Evolutionary conservation across 2,888 invertebrate genomes (phyloP).

Genomic region (Stegophylla sp.): DNA sequence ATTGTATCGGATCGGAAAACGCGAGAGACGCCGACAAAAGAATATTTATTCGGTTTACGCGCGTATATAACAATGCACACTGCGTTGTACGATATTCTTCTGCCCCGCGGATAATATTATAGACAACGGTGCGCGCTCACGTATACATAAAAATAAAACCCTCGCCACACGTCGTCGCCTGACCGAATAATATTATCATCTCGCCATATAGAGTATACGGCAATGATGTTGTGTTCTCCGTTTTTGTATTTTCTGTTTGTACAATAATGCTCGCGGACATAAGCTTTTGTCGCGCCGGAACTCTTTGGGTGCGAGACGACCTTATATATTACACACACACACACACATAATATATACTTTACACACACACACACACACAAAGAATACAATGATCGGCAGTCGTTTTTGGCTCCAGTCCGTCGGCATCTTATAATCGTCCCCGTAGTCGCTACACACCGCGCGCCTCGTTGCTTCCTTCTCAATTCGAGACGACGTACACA

Average conservation of each 20-base stretch:
- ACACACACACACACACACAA: background rate
- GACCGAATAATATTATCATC: background rate
- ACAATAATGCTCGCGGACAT: background rate
- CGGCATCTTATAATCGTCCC: constrained; percentile 26
- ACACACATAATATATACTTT: background rate
- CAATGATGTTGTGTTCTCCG: too few species aligned
- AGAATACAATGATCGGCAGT: background rate
- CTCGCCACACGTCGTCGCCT: background rate
- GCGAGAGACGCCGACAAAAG: background rate
- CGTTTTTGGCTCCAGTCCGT: constrained; percentile 54
- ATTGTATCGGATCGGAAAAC: background rate
- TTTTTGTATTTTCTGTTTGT: too few species aligned
- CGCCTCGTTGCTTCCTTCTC: background rate
- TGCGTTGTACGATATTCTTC: background rate
- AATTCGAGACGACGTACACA: background rate
- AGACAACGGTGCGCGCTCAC: too few species aligned
- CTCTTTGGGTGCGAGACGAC: background rate
- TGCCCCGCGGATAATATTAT: background rate
- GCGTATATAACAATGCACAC: background rate
- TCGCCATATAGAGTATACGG: background rate
- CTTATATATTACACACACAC: background rate
- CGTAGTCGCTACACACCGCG: constrained; percentile 6
- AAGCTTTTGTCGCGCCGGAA: constrained; percentile 16
- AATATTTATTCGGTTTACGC: background rate
- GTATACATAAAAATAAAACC: background rate